Evolutionary conservation across 2,797 vertebrate species (phyloP).

Genomic region (Acipenser ruthenus): DNA sequence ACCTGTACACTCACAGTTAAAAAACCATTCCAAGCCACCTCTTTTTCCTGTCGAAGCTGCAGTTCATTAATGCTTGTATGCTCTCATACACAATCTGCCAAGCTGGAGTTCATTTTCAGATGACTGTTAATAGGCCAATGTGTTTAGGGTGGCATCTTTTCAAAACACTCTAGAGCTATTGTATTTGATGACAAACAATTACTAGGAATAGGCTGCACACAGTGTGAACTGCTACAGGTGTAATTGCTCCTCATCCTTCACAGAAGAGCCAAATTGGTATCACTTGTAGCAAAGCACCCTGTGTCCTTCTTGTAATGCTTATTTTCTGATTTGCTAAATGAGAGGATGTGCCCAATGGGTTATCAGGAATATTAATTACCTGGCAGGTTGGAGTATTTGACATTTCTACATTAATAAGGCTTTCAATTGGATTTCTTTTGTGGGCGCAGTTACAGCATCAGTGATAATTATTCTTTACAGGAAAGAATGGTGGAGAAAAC

Average conservation of each 20-base stretch:
- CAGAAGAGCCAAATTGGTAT: conserved; percentile 24
- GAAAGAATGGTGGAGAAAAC: too few species aligned
- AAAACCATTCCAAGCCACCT: too few species aligned
- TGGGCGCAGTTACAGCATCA: conserved; percentile 16
- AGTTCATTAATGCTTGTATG: too few species aligned
- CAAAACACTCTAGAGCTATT: too few species aligned
- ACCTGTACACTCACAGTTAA: too few species aligned
- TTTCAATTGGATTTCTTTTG: conserved; percentile 18
- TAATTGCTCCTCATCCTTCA: conserved; percentile 27
- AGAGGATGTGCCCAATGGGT: conserved; percentile 11
- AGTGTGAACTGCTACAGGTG: conserved; percentile 21
- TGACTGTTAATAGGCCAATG: too few species aligned
- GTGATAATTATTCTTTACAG: too few species aligned
- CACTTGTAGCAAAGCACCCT: conserved; percentile 6
- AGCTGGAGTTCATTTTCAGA: too few species aligned
- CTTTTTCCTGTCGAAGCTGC: too few species aligned
- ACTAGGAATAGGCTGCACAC: conserved; percentile 1
- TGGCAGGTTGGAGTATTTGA: conserved; percentile 13
- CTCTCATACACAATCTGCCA: too few species aligned
- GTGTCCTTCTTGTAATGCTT: conserved; percentile 7
- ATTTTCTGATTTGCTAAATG: conserved; percentile 8
- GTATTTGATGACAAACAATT: not conserved
- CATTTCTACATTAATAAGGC: conserved; percentile 26
- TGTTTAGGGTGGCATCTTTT: too few species aligned
- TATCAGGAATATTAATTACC: conserved; percentile 26